Percentiles rank a stretch among this genome's conserved stretches.
Evolutionary conservation across 2,797 vertebrate species (phyloP).

Genomic region (Chanos chanos): DNA sequence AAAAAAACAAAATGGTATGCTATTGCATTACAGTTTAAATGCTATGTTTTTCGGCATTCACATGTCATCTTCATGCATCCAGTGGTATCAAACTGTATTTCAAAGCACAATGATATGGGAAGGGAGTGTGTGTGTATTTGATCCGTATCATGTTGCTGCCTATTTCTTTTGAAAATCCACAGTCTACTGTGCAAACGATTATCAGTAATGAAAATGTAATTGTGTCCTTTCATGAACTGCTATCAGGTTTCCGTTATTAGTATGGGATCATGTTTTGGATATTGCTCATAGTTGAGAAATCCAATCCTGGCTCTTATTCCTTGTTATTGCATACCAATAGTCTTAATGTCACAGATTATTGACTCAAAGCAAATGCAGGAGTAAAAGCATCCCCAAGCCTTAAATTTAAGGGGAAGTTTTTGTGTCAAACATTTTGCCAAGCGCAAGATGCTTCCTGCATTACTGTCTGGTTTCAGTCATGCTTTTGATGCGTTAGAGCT

Average conservation of each 20-base stretch:
- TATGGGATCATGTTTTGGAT: slow-evolving; percentile 24
- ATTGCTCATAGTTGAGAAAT: slow-evolving; percentile 30
- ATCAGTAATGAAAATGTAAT: slow-evolving; percentile 42
- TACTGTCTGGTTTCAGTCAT: neutral
- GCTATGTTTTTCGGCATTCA: too few relatives aligned
- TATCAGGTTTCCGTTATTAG: slow-evolving; percentile 29
- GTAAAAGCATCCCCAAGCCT: slow-evolving; percentile 1
- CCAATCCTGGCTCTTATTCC: slow-evolving; percentile 22
- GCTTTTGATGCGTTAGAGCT: neutral
- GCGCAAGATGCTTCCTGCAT: neutral
- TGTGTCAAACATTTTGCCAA: neutral
- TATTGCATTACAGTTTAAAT: too few relatives aligned
- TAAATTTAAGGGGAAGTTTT: slow-evolving; percentile 2
- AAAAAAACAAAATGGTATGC: too few relatives aligned
- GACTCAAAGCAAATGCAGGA: neutral
- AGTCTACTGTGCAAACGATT: slow-evolving; percentile 22
- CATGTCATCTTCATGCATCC: too few relatives aligned
- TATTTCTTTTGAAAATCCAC: slow-evolving; percentile 43
- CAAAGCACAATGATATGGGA: too few relatives aligned
- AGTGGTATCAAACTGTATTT: too few relatives aligned
- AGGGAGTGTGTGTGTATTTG: slow-evolving; percentile 1
- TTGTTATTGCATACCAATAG: slow-evolving; percentile 15
- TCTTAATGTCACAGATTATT: slow-evolving; percentile 29
- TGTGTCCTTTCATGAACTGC: slow-evolving; percentile 24
- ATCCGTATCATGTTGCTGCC: slow-evolving; percentile 10